Base-by-base conservation (phyloP, 2,888 invertebrate species). In the Tinea semifulvella region DNA sequence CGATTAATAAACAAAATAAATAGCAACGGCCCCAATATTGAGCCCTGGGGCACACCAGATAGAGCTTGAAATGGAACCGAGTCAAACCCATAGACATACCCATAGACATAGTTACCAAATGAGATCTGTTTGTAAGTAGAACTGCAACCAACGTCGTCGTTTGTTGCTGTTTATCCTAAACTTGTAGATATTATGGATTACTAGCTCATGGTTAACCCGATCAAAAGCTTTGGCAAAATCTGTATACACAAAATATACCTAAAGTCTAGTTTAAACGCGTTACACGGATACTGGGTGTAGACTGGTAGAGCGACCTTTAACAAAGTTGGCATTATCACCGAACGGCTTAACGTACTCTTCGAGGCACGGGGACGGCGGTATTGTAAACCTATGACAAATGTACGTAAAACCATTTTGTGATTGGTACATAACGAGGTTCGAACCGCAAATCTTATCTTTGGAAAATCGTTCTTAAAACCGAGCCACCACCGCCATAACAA, bases 151-250 rank as follows among this genome's bases (percentile, higher is more conserved):
- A 10, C 45, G 11, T 7, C 18, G 17, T 10, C 40, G 19, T n/a
- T n/a, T n/a, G 18, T 20, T 25, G 7, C 45, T 42, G 10, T 45
- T 40, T 19, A 40, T 45, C 2, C 42, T 42, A 1, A 45, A 14
- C 3, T 28, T 11, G 2, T 31, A 3, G 6, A 39, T 16, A 17
- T 45, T 45, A 2, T 7, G 2, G 2, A 45, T 11, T 6, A 45
- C 25, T 6, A 46, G 3, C 1, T 2, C 2, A 14, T 45, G 45
- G 13, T 28, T 31, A 8, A 45, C 42, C 2, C 22, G 11, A 31
- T 45, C 45, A 14, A 45, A 45, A 3, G 45, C 45, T 14, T 45
- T 45, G 1, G 45, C 8, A 42, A 45, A 45, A 17, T 45, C 45
- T 2, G 42, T 45, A n/a, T 45, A 45, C 2, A 45, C 20, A 7